Percentiles rank a stretch among this genome's conserved stretches.
These are phyloP conservation scores for Venustaconcha ellipsiformis DNA, from an alignment of 1,140 invertebrate species.

Conservation along the genomic window DNA sequence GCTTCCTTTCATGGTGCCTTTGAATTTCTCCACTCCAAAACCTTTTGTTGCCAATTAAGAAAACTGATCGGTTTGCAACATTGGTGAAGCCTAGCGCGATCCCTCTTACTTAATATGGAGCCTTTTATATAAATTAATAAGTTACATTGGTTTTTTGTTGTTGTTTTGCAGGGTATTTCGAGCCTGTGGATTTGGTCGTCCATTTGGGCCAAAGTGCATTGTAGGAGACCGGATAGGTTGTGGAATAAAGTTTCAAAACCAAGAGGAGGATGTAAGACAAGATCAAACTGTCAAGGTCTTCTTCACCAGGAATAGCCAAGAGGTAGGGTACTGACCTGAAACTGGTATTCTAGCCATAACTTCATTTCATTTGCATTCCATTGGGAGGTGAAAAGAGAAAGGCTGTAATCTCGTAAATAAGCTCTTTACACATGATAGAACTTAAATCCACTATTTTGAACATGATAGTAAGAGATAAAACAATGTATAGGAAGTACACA, in stretches of 20 bases:
- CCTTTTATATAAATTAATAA: not conserved
- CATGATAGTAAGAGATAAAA: too few relatives aligned
- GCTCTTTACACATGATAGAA: too few relatives aligned
- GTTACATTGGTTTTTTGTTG: not conserved
- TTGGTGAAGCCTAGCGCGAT: too few relatives aligned
- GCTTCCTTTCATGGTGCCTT: too few relatives aligned
- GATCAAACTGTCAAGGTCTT: constrained; percentile 67
- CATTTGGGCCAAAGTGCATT: constrained; percentile 68
- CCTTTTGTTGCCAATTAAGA: too few relatives aligned
- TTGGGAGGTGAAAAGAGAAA: not conserved
- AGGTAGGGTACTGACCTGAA: constrained; percentile 54
- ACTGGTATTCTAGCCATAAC: not conserved
- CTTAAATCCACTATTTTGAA: too few relatives aligned
- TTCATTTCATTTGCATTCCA: not conserved
- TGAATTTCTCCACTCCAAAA: too few relatives aligned
- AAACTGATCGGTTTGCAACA: too few relatives aligned
- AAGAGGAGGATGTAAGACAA: constrained; percentile 38
- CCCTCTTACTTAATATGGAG: not conserved
- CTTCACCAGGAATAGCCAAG: constrained; percentile 72
- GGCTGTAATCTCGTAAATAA: too few relatives aligned
- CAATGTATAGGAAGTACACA: too few relatives aligned
- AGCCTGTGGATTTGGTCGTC: constrained; percentile 54
- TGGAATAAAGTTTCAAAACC: constrained; percentile 67
- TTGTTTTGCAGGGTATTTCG: constrained; percentile 53
- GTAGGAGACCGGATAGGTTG: constrained; percentile 71